A percentile compares a stretch with the other conserved stretches of the same genome.
These are phyloP conservation scores for Triplophysa yarkandensis DNA, from an alignment of 2,797 vertebrate genomes.

Conservation along the genomic window DNA sequence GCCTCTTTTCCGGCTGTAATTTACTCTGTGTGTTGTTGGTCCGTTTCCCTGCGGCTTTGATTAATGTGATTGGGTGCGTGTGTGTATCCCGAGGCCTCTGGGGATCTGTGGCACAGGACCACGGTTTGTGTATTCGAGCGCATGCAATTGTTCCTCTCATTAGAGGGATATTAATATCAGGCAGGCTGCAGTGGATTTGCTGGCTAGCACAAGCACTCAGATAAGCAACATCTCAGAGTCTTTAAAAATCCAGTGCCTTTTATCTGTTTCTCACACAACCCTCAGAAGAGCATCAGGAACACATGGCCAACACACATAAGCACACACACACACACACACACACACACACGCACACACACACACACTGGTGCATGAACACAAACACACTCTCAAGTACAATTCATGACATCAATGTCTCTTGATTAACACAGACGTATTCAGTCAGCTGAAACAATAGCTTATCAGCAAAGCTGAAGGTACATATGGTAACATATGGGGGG, in stretches of 20 bases:
- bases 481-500: constrained; percentile 2
- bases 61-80: constrained; percentile 70
- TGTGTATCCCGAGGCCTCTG: constrained; percentile 61
- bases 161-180: constrained; percentile 56
- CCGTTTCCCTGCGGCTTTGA: constrained; percentile 67
- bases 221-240: constrained; percentile 64
- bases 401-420: not conserved
- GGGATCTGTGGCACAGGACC: constrained; percentile 65
- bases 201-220: constrained; percentile 50
- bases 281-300: not conserved
- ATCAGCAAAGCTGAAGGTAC: constrained; percentile 17
- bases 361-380: not conserved
- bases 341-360: constrained; percentile 7
- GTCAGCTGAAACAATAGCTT: constrained; percentile 32
- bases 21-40: constrained; percentile 51
- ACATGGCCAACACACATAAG: constrained; percentile 9
- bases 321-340: constrained; percentile 18
- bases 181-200: constrained; percentile 8
- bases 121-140: constrained; percentile 56
- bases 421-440: constrained; percentile 24
- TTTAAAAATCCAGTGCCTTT: constrained; percentile 66
- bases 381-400: not conserved
- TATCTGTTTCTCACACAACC: constrained; percentile 63
- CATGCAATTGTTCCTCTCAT: constrained; percentile 65
- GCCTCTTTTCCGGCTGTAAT: constrained; percentile 64